Evolutionary conservation across 1,140 invertebrate genomes (phyloP).

Genomic region (Neuroterus valhalla): DNA sequence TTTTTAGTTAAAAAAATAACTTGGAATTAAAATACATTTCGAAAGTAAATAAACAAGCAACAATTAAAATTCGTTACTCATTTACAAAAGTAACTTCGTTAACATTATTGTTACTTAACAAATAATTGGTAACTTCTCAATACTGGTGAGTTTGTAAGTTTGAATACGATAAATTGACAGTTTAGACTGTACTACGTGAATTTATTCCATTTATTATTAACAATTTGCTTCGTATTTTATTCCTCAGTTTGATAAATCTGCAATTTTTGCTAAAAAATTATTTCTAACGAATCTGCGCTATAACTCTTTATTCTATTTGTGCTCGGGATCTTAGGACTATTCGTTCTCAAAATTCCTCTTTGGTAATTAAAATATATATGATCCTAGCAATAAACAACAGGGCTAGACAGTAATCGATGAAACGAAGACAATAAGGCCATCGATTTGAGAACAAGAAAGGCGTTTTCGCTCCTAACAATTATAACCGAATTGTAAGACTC

Average conservation of each 20-base stretch:
- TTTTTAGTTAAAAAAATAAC: no score
- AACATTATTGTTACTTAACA: no score
- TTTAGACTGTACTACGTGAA: constrained; percentile 25
- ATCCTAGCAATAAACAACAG: neutral
- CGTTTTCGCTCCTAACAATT: neutral
- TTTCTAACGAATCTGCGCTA: neutral
- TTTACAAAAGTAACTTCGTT: no score
- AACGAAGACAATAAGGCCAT: constrained; percentile 10
- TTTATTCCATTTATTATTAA: constrained; percentile 21
- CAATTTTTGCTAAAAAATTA: constrained; percentile 14
- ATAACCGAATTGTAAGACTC: neutral
- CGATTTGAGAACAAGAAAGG: constrained; percentile 10
- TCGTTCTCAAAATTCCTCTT: constrained; percentile 20
- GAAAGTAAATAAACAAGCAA: no score
- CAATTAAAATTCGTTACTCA: no score
- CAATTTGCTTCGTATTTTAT: neutral
- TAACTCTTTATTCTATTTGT: constrained; percentile 16
- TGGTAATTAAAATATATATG: constrained; percentile 24
- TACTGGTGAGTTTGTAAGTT: neutral
- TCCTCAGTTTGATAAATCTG: neutral
- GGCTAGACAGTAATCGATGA: neutral
- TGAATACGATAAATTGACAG: constrained; percentile 28
- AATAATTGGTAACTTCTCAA: no score
- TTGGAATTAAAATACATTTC: no score
- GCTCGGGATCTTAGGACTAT: constrained; percentile 14